phyloP scores from a whole-genome alignment of 2,888 invertebrate species.

The Odontocerum albicorne region DNA sequence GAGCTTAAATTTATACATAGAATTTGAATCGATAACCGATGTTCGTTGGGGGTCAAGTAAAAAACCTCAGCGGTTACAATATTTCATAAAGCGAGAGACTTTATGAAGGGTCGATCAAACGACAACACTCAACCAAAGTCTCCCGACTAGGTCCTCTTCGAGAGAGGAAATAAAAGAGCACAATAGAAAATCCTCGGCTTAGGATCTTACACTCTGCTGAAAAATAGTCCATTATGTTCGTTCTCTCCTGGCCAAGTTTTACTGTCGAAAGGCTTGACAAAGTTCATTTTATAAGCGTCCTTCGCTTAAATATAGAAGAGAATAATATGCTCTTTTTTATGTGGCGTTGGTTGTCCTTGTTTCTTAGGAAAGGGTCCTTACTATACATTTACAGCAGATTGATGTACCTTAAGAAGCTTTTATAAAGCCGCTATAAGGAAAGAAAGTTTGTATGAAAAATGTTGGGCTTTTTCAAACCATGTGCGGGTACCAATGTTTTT shows the following conservation, averaged over 20 bases:
- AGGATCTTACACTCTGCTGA: background rate
- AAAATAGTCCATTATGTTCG: slow-evolving; percentile 4
- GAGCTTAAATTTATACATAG: no score
- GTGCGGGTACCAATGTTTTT: background rate
- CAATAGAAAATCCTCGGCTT: slow-evolving; percentile 2
- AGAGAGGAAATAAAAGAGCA: slow-evolving; percentile 5
- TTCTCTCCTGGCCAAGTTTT: background rate
- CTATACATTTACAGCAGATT: background rate
- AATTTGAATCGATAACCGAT: no score
- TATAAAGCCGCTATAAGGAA: background rate
- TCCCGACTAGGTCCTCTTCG: background rate
- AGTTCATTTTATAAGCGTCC: slow-evolving; percentile 5
- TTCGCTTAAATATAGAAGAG: background rate
- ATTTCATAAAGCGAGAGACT: background rate
- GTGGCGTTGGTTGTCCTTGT: background rate
- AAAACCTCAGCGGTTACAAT: background rate
- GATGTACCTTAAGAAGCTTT: background rate
- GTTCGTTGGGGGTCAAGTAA: no score
- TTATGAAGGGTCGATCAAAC: background rate
- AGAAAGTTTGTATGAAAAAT: background rate
- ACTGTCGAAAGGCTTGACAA: background rate
- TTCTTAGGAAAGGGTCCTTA: background rate
- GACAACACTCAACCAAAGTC: slow-evolving; percentile 8
- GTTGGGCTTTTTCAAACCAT: background rate
- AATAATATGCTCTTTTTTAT: background rate